These are phyloP conservation scores for Numenius arquata DNA, from an alignment of 2,113 vertebrate genomes.

Conservation along the genomic window DNA sequence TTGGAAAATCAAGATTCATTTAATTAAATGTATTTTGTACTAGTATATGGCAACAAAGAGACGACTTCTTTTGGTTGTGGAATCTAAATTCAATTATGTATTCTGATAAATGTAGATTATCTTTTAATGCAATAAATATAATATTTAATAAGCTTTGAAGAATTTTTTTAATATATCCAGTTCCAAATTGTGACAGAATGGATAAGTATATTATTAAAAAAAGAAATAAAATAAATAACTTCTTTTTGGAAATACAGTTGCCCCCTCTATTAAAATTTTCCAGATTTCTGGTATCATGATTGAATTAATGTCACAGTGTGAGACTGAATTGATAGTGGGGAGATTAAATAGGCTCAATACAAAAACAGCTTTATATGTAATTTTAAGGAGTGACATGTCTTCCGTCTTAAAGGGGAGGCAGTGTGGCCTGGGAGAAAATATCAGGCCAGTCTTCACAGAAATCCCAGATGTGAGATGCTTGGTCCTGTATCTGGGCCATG, in stretches of 20 bases:
- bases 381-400: background rate
- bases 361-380: background rate
- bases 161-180: background rate
- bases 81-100: background rate
- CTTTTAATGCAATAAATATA: background rate
- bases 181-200: background rate
- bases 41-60: background rate
- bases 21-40: background rate
- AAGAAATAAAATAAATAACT: background rate
- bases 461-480: too few relatives aligned
- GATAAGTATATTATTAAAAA: background rate
- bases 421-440: background rate
- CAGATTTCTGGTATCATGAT: background rate
- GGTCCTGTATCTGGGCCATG: background rate
- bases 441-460: background rate
- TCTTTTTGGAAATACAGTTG: background rate
- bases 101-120: background rate
- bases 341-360: background rate
- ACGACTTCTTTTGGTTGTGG: background rate
- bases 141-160: background rate
- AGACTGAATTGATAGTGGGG: background rate
- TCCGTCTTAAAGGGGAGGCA: background rate
- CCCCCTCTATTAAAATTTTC: background rate
- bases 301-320: background rate
- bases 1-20: background rate